Conservation (phyloP, 2,888 invertebrate genomes). For the Metopia argyrocephala region DNA sequence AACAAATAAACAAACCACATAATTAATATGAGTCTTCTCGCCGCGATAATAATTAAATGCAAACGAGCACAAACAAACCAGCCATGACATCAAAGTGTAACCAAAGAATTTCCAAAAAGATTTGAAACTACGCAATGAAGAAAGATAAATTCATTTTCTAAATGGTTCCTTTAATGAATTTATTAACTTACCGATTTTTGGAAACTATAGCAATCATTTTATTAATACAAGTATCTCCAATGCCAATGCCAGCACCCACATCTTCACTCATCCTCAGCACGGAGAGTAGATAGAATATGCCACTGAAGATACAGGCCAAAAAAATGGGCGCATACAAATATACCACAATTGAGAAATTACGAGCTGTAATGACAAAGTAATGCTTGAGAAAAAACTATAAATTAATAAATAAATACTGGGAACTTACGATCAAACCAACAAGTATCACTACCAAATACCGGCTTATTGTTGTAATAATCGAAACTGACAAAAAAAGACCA, state of each 20-base stretch:
- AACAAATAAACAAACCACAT: constrained; percentile 71
- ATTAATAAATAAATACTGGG: not conserved
- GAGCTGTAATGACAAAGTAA: constrained; percentile 68
- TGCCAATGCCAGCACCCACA: constrained; percentile 62
- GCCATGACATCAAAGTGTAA: constrained; percentile 70
- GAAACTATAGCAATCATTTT: constrained; percentile 69
- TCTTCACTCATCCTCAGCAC: constrained; percentile 70
- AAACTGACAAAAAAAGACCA: constrained; percentile 72
- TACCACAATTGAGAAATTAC: constrained; percentile 74
- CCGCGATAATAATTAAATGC: constrained; percentile 70
- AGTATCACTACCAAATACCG: constrained; percentile 80
- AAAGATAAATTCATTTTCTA: not conserved
- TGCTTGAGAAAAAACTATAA: not conserved
- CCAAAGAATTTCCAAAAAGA: constrained; percentile 73
- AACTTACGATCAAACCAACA: constrained; percentile 82
- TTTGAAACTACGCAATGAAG: constrained; percentile 59
- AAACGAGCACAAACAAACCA: constrained; percentile 71
- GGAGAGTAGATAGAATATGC: constrained; percentile 72
- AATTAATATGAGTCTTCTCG: constrained; percentile 72
- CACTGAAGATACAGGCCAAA: constrained; percentile 70
- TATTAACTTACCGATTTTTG: constrained; percentile 70
- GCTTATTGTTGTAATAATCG: constrained; percentile 73
- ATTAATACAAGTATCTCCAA: constrained; percentile 64
- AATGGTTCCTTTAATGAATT: not conserved
- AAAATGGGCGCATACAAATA: constrained; percentile 75